Conservation (phyloP, 1,140 invertebrate species). For the Pogonognathellus flavescens region DNA sequence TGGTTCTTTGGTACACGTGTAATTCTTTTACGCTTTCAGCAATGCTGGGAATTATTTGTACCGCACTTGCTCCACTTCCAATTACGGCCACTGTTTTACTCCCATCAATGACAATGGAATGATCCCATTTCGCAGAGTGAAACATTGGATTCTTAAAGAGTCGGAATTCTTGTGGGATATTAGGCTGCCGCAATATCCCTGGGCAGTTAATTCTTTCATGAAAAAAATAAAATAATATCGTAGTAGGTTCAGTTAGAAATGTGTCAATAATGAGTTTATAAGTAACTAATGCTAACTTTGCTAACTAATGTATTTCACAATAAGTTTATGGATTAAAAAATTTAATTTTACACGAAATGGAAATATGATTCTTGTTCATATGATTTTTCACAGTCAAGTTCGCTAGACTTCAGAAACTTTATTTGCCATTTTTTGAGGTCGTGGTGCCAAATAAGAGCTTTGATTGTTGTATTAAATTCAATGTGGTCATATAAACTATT, state of each 20-base stretch:
- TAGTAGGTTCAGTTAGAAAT: too few species aligned
- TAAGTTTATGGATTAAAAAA: too few species aligned
- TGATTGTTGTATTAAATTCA: conserved; percentile 52
- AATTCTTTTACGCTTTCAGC: conserved; percentile 57
- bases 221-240: too few species aligned
- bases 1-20: conserved; percentile 51
- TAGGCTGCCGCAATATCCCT: conserved; percentile 54
- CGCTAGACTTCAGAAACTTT: not conserved
- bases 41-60: conserved; percentile 62
- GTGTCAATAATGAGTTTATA: too few species aligned
- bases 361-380: not conserved
- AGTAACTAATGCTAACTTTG: too few species aligned
- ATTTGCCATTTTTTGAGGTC: conserved; percentile 46
- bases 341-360: conserved; percentile 14
- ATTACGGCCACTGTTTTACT: conserved; percentile 59
- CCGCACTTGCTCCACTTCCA: conserved; percentile 59
- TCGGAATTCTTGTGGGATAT: conserved; percentile 55
- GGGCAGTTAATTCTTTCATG: conserved; percentile 42
- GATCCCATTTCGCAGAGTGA: conserved; percentile 58
- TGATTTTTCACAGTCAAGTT: not conserved
- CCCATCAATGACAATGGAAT: conserved; percentile 25
- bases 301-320: too few species aligned
- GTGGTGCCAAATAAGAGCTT: conserved; percentile 45
- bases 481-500: conserved; percentile 53
- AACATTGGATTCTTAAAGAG: conserved; percentile 49